Percentiles rank a stretch among this genome's conserved stretches.
phyloP scores from a whole-genome alignment of 2,888 invertebrate species.

The Sepiola atlantica region DNA sequence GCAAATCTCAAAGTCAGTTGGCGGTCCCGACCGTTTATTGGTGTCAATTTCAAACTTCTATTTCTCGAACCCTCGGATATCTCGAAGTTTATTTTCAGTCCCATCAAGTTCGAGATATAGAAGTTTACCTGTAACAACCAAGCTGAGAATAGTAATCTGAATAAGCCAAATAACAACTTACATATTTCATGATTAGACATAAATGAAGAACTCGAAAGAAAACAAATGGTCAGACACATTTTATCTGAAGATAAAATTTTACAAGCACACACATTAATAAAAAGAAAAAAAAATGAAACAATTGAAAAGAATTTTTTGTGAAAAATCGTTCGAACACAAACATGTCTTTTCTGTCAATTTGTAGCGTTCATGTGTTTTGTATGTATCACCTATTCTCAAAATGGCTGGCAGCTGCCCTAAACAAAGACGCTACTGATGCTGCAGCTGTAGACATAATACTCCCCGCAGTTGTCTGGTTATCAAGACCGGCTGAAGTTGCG shows the following conservation, averaged over 20 bases:
- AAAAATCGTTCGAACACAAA: neutral
- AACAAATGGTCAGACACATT: too few relatives aligned
- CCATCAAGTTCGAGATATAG: too few relatives aligned
- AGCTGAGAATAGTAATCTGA: too few relatives aligned
- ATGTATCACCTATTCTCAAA: constrained; percentile 53
- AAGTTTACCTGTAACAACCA: too few relatives aligned
- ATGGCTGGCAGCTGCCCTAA: constrained; percentile 75
- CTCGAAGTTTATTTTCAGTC: too few relatives aligned
- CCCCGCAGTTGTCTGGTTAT: constrained; percentile 78
- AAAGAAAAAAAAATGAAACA: neutral
- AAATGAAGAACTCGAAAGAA: too few relatives aligned
- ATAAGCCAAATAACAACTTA: too few relatives aligned
- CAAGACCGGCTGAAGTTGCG: constrained; percentile 51
- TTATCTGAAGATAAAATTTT: too few relatives aligned
- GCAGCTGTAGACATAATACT: constrained; percentile 88
- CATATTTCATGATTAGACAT: neutral
- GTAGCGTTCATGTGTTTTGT: neutral
- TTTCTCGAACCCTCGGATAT: too few relatives aligned
- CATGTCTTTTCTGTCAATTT: neutral
- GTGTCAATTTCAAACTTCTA: too few relatives aligned
- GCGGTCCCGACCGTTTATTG: too few relatives aligned
- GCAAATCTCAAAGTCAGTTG: too few relatives aligned
- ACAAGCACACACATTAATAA: neutral
- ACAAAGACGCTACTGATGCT: constrained; percentile 87
- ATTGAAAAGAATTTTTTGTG: neutral